phyloP scores from a whole-genome alignment of 2,797 vertebrate genomes.

The Crax fasciolata region DNA sequence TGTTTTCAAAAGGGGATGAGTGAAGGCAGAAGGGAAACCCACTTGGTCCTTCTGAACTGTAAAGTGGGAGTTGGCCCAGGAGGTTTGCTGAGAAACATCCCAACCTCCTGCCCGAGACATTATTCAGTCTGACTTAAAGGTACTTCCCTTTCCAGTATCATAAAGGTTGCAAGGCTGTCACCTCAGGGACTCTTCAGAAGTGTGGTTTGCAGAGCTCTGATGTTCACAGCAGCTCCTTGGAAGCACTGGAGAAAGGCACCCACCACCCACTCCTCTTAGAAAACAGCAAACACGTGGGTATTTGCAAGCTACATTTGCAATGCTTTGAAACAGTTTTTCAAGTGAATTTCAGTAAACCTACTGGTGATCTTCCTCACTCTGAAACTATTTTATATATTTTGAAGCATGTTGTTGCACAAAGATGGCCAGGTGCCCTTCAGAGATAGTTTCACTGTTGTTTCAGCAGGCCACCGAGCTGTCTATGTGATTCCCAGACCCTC shows the following conservation, averaged over 20 bases:
- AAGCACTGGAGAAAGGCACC: conserved; percentile 15
- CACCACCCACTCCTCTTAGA: conserved; percentile 20
- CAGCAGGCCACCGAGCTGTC: background rate
- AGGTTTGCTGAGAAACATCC: background rate
- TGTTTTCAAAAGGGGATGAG: background rate
- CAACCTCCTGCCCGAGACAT: background rate
- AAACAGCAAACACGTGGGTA: conserved; percentile 9
- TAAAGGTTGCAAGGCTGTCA: background rate
- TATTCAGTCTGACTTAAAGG: background rate
- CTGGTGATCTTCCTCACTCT: background rate
- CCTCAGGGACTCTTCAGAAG: background rate
- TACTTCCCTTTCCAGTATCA: background rate
- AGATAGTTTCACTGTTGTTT: background rate
- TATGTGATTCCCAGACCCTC: background rate
- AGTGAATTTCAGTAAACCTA: background rate
- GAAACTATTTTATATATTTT: background rate
- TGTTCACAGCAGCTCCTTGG: conserved; percentile 12
- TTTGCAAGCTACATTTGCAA: conserved; percentile 13
- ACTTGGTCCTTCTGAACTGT: background rate
- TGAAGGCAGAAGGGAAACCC: background rate
- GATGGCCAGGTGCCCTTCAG: background rate
- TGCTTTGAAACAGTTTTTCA: conserved; percentile 2
- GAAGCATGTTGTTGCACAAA: background rate
- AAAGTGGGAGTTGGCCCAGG: background rate
- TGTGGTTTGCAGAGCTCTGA: background rate